Evolutionary conservation across 2,113 vertebrate species (phyloP).

Genomic region (Zosterops hypoxanthus): DNA sequence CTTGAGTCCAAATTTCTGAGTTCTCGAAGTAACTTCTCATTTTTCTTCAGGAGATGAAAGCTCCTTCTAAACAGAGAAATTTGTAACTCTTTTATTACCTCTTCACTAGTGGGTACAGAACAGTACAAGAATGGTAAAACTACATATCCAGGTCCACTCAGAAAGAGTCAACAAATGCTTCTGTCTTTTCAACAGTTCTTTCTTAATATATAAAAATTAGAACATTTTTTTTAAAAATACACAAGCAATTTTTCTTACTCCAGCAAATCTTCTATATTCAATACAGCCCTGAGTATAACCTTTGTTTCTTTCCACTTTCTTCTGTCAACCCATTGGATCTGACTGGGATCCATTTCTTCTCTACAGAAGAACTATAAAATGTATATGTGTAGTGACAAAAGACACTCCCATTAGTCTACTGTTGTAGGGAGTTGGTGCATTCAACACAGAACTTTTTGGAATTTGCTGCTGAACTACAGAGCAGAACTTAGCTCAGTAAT

Average conservation of each 20-base stretch:
- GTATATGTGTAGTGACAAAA: not conserved
- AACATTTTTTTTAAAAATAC: constrained; percentile 15
- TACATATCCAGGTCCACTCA: constrained; percentile 43
- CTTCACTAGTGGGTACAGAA: constrained; percentile 38
- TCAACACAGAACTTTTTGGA: not conserved
- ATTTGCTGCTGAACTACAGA: not conserved
- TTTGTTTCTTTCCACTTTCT: not conserved
- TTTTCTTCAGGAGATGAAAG: constrained; percentile 98
- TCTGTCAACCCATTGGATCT: not conserved
- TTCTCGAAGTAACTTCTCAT: constrained; percentile 96
- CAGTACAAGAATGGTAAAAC: not conserved
- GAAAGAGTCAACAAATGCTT: not conserved
- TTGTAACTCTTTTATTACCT: constrained; percentile 63
- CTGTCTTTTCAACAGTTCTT: constrained; percentile 38
- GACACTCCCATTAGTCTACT: not conserved
- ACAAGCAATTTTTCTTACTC: not conserved
- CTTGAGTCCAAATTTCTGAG: constrained; percentile 97
- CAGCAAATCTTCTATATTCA: not conserved
- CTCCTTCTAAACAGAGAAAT: constrained; percentile 85
- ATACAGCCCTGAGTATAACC: not conserved
- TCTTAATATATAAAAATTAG: constrained; percentile 52
- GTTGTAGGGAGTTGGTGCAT: not conserved
- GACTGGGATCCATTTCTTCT: not conserved
- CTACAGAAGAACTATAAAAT: not conserved
- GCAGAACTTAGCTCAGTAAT: not conserved